Evolutionary conservation across 2,888 invertebrate species (phyloP).

Genomic region (Apodemia zela): DNA sequence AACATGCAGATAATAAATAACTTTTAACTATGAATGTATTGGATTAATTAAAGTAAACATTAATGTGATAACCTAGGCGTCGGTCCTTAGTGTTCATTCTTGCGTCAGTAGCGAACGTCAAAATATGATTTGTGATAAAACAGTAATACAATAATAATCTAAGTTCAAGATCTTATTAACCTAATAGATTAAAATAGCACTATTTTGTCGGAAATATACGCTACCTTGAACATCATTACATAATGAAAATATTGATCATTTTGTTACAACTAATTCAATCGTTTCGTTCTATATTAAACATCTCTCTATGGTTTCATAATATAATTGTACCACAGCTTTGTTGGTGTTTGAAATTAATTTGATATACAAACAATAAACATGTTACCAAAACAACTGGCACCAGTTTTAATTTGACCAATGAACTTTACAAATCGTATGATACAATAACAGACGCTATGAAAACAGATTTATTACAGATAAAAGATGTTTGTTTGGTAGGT

Average conservation of each 20-base stretch:
- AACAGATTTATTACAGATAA: constrained; percentile 25
- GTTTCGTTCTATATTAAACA: background rate
- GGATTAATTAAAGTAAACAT: constrained; percentile 52
- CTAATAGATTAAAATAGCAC: constrained; percentile 43
- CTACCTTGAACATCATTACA: constrained; percentile 24
- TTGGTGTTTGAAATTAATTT: background rate
- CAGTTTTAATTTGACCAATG: background rate
- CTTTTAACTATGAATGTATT: constrained; percentile 26
- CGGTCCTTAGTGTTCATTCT: constrained; percentile 45
- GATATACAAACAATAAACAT: background rate
- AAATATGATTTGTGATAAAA: constrained; percentile 44
- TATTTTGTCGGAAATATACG: constrained; percentile 28
- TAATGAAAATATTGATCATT: constrained; percentile 17
- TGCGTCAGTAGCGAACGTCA: constrained; percentile 58
- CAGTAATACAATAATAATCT: constrained; percentile 43
- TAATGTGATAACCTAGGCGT: constrained; percentile 55
- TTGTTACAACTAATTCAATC: background rate
- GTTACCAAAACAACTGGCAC: background rate
- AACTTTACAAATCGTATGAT: background rate
- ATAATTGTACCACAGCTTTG: background rate
- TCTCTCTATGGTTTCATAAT: background rate
- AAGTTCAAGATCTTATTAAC: constrained; percentile 59
- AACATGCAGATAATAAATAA: background rate
- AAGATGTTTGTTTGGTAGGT: constrained; percentile 48
- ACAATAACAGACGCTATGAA: background rate